Evolutionary conservation across 2,797 vertebrate genomes (phyloP), one percentile per base, ranked within the genome.

Genomic region (Manis javanica): DNA sequence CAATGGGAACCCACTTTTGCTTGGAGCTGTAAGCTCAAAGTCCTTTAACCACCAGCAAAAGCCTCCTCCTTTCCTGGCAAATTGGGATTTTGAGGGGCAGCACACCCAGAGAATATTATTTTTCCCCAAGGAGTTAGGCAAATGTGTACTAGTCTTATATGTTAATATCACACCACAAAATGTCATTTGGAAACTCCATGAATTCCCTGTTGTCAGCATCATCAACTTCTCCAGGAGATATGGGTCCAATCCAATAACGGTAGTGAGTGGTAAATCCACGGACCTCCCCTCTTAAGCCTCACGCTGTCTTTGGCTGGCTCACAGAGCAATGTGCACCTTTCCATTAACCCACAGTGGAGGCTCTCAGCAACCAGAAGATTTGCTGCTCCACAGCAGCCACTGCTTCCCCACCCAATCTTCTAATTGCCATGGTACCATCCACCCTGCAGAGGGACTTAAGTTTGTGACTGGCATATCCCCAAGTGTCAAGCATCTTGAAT

Each of bases 161-260:
- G 16, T 72, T 64, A 63, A 29, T 12, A 24, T 3, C 9, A 51
- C 16, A 1, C 10, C 15, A 63, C 29, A 88, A 66, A 53, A n/a
- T 3, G 23, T 14, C 53, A 42, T 51, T 78, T 74, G 57, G 14
- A 74, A 77, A 49, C 49, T 61, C 29, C 18, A 34, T 13, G 16
- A 66, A 55, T n/a, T 53, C 39, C 23, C 12, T 21, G 3, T 71
- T 77, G 61, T 49, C 15, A 57, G 31, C 11, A 78, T 19, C 18
- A 19, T 42, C 9, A 1, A 6, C 4, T 31, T 46, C 14, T 46
- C 46, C 24, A 5, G 13, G 13, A 1, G 23, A 63, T 1, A 3
- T 15, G 49, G 37, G 21, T 13, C 31, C 39, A 34, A 14, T 13
- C 31, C 39, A 34, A 14, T 11, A 13, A 72, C 11, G 7, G 18